Base-by-base conservation (phyloP, 2,888 invertebrate genomes). In the Caradrina kadenii region DNA sequence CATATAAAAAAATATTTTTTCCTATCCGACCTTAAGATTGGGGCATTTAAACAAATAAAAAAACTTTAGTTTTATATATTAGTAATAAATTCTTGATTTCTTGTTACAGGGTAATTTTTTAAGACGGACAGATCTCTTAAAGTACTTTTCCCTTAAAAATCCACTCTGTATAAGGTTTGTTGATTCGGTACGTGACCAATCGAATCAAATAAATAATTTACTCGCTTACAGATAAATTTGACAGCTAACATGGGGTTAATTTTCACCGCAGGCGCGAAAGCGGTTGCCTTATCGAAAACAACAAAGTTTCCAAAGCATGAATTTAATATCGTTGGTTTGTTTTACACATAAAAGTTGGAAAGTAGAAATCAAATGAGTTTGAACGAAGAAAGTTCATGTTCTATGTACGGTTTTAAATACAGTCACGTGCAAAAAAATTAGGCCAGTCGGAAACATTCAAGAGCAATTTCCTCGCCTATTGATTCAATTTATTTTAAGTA, bases 151-250 rank as follows among this genome's bases (percentile, higher is more conserved):
- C 39, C 39, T 11, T 11, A 45, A 45, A 45, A 39, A 39, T 39
- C 45, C 17, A 45, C 17, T 15, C n/a, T 42, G 15, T 17, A 11
- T 21, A n/a, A 55, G 10, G 66, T 72, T 77, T 73, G 70, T 60
- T 80, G 78, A 83, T 85, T 79, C 2, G 11, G 17, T 17, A 81
- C 80, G 62, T 75, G 76, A 76, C 82, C 73, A 60, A 17, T 55
- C 39, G 49, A 69, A 78, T 81, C 69, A 76, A 67, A 76, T 80
- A 76, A 72, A 83, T 77, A 72, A 59, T 81, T 69, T 76, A 74
- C 66, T 68, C 56, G 69, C 45, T 67, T 17, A 62, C 61, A 48
- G 65, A 75, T 69, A 76, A 81, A 81, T 86, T 78, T 78, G 81
- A 79, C 81, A 67, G 73, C 52, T 71, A 81, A 77, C 79, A 77